Percentiles rank a stretch among this genome's conserved stretches.
phyloP scores from a whole-genome alignment of 2,797 vertebrate genomes.

The Acipenser ruthenus region DNA sequence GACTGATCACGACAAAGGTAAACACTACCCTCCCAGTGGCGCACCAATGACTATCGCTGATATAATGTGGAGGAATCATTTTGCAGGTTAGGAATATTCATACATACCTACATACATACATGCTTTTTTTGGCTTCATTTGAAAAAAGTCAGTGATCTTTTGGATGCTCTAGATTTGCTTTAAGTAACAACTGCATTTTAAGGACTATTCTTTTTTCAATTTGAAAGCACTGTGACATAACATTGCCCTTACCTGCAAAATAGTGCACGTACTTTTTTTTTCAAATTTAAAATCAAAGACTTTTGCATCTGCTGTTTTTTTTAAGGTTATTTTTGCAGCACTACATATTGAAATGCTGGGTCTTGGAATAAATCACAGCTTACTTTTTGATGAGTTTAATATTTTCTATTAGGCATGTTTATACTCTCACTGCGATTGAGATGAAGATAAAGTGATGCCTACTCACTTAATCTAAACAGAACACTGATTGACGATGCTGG shows the following conservation, averaged over 20 bases:
- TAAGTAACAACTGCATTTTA: background rate
- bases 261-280: constrained; percentile 13
- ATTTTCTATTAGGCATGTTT: too few species aligned
- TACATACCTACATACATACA: constrained; percentile 74
- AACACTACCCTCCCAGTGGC: constrained; percentile 87
- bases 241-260: constrained; percentile 51
- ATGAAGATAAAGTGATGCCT: too few species aligned
- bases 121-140: constrained; percentile 50
- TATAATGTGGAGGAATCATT: constrained; percentile 98
- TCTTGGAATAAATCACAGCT: too few species aligned
- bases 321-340: too few species aligned
- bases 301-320: constrained; percentile 2
- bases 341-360: constrained; percentile 14
- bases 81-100: constrained; percentile 95
- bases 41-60: constrained; percentile 93
- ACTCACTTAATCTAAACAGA: too few species aligned
- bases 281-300: background rate
- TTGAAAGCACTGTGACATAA: constrained; percentile 28
- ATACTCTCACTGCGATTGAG: too few species aligned
- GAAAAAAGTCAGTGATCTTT: constrained; percentile 40
- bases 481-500: too few species aligned
- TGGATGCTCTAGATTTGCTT: constrained; percentile 34
- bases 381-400: too few species aligned
- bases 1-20: constrained; percentile 99
- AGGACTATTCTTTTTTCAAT: constrained; percentile 24